These are phyloP conservation scores for Resseliella maxima DNA, from an alignment of 2,888 invertebrate species.

Conservation along the genomic window DNA sequence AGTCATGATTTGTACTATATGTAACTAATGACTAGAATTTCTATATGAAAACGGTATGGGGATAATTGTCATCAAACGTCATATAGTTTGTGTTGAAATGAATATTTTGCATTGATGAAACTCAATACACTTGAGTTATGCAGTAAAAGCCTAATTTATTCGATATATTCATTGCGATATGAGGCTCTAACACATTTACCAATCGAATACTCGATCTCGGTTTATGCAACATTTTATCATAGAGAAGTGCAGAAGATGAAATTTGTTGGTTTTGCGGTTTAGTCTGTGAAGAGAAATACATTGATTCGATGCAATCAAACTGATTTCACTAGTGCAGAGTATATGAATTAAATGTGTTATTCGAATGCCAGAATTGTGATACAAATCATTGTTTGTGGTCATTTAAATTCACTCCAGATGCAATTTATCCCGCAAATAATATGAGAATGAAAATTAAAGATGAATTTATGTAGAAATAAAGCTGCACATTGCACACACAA, in stretches of 20 bases:
- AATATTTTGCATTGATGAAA: constrained; percentile 9
- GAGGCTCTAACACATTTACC: background rate
- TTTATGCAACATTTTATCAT: background rate
- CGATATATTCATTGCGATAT: constrained; percentile 4
- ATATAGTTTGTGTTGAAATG: background rate
- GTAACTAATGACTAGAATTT: background rate
- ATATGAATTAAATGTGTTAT: background rate
- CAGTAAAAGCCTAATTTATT: background rate
- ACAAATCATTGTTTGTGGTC: constrained; percentile 51
- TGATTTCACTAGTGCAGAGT: background rate
- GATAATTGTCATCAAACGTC: background rate
- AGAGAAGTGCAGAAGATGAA: background rate
- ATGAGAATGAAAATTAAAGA: background rate
- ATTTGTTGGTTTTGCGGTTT: constrained; percentile 36
- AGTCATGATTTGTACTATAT: constrained; percentile 49
- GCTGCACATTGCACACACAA: no score
- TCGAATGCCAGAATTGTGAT: background rate
- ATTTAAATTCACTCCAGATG: constrained; percentile 3
- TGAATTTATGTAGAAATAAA: no score
- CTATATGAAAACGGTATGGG: background rate
- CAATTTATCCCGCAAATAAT: background rate
- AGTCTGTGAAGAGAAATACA: constrained; percentile 10
- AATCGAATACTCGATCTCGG: background rate
- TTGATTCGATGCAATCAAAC: background rate
- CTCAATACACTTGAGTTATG: background rate